phyloP scores from a whole-genome alignment of 2,797 vertebrate species.

The Enteromius argenteus region DNA sequence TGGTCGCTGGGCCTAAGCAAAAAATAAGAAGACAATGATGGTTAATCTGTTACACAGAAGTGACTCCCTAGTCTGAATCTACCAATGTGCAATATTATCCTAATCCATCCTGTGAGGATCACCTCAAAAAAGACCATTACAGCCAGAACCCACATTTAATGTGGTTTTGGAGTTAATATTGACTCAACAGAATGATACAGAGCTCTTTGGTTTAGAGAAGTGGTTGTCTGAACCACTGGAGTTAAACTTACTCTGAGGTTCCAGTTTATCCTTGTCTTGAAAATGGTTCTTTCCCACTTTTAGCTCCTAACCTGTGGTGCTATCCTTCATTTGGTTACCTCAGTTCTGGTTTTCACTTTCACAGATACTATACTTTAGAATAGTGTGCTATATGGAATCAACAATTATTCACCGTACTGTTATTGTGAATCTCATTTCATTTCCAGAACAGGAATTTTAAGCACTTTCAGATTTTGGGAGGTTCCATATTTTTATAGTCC shows the following conservation, averaged over 20 bases:
- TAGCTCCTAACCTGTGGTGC: not conserved
- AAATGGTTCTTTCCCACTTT: not conserved
- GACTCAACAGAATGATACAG: not conserved
- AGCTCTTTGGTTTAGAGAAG: not conserved
- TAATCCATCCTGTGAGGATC: constrained; percentile 49
- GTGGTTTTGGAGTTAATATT: not conserved
- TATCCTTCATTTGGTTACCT: not conserved
- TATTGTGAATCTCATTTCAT: not conserved
- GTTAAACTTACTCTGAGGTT: not conserved
- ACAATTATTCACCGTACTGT: not conserved
- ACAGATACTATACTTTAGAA: not conserved
- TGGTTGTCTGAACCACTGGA: not conserved
- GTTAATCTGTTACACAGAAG: not conserved
- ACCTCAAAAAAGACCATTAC: constrained; percentile 20
- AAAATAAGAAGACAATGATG: constrained; percentile 1
- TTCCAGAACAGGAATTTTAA: constrained; percentile 12
- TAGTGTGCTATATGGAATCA: not conserved
- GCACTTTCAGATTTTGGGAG: constrained; percentile 35
- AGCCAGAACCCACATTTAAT: not conserved
- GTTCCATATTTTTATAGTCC: not conserved
- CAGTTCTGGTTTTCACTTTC: constrained; percentile 1
- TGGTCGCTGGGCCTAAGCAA: constrained; percentile 89
- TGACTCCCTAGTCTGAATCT: constrained; percentile 37
- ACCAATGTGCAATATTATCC: constrained; percentile 74
- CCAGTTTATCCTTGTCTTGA: not conserved